Evolutionary conservation across 2,888 invertebrate species (phyloP), one percentile per base, ranked within the genome.

Genomic region (Matsumyia berberina): DNA sequence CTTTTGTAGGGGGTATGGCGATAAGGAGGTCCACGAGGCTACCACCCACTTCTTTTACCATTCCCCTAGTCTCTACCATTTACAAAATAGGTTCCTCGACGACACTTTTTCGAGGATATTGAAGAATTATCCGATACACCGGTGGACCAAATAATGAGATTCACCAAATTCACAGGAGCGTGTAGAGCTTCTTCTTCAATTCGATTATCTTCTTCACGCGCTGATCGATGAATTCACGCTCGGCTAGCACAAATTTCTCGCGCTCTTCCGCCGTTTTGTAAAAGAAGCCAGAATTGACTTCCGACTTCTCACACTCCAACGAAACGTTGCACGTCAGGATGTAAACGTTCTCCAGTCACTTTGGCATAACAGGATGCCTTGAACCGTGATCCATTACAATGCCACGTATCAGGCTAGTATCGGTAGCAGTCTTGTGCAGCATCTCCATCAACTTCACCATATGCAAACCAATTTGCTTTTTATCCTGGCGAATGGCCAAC

Each of bases 361-460:
- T 99, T 5, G 98, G 98, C 99, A 99, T 99, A 90, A 99, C 99
- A 0, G 99, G 99, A 93, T 99, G 99, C 53, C 99, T 95, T 0
- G 97, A 94, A 31, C 99, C 99, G 91, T 99, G 99, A 92, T 99
- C 99, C 92, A 99, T 92, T 0, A 99, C 99, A 86, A 97, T 94
- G 89, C 98, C 98, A 90, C 95, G 95, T 67, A 99, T 93, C 64
- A 99, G 93, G 77, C 93, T 93, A 0, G 97, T 96, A 88, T 97
- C 97, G 0, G 95, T 94, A 35, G 96, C 95, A 62, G 96, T 96
- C 92, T 97, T 96, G 89, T 97, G 97, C 89, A 98, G 97, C 99
- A 99, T 99, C 91, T 99, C 98, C 97, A 99, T 98, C 70, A 99
- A 94, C 92, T 99, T 99, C 46, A 99, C 95, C 99, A 99, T 99